Base-by-base conservation (phyloP, 2,797 vertebrate species). In the Chaetodon trifasciatus region DNA sequence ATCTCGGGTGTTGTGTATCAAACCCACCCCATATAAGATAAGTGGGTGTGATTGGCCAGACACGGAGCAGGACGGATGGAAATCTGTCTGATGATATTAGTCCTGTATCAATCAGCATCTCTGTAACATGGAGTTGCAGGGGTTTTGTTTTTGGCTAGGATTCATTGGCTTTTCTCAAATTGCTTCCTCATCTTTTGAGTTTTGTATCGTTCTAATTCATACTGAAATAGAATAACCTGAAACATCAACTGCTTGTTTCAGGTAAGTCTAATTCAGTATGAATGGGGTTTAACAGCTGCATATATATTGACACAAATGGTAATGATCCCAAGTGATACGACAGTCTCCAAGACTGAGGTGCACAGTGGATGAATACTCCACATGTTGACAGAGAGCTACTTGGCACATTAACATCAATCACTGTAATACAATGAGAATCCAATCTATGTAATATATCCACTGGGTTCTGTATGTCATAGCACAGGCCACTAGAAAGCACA, bases 331-430 rank as follows among this genome's bases (percentile, higher is more conserved):
- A 46, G 19, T 70, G 40, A 65, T 78, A 50, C 83, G 56, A 17
- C 24, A 49, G 35, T 32, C 49, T 53, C 56, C 19, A 50, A 37
- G 28, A 49, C 65, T 86, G 40, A 75, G 66, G 73, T 79, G 66
- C 62, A 46, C 44, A 81, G 46, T 47, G 71, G 49, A 70, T 65
- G 57, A 52, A 58, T 50, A 35, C 64, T 61, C 35, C 44, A 79
- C 57, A 53, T 39, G 66, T 24, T 70, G 78, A 77, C 58, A 53
- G 55, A 50, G 12, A 64, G 28, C 53, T 55, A 52, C 19, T 58
- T 80, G 60, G 50, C 62, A 28, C 39, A 56, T 40, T 32, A 57
- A 50, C 37, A 47, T 13, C 37, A 70, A 60, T 82, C 24, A 70
- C 46, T 70, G 42, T 60, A 47, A 73, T 50, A 11, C 37, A 71